These are phyloP conservation scores for Heterodera filipjevi DNA, from an alignment of 2,888 invertebrate species.

Conservation along the genomic window DNA sequence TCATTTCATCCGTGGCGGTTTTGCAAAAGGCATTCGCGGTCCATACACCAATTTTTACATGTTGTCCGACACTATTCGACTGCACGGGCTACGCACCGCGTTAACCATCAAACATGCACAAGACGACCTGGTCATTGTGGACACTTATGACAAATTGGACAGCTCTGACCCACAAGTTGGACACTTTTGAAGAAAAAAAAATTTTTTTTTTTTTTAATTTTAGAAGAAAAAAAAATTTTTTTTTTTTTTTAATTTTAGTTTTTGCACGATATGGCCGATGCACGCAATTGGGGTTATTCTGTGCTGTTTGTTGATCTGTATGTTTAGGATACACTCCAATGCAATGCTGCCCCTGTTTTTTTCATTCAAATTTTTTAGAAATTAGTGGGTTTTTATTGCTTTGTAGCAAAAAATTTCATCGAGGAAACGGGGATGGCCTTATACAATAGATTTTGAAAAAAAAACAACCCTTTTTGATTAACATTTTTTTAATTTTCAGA, in stretches of 20 bases:
- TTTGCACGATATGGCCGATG: conserved; percentile 79
- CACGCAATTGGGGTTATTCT: conserved; percentile 92
- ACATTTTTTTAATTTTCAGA: not conserved
- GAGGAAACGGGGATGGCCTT: too few species aligned
- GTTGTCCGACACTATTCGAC: conserved; percentile 76
- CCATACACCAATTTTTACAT: conserved; percentile 90
- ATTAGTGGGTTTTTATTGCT: too few species aligned
- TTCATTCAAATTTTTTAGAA: too few species aligned
- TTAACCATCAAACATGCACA: conserved; percentile 84
- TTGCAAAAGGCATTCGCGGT: conserved; percentile 86
- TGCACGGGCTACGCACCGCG: conserved; percentile 80
- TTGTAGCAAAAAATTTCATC: too few species aligned
- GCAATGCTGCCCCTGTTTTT: too few species aligned
- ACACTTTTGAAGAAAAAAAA: not conserved
- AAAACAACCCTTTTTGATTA: too few species aligned
- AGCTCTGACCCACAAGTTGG: conserved; percentile 47
- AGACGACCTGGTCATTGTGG: conserved; percentile 89
- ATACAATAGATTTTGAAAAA: too few species aligned
- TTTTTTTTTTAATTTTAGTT: too few species aligned
- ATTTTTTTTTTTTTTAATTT: conserved; percentile 34
- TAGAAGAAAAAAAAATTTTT: conserved; percentile 56
- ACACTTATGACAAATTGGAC: conserved; percentile 76
- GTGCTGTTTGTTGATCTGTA: conserved; percentile 83
- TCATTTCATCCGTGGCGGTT: conserved; percentile 72
- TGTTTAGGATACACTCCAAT: conserved; percentile 50